Base-by-base conservation (phyloP, 2,888 invertebrate species). In the Sarcophaga caerulescens region DNA sequence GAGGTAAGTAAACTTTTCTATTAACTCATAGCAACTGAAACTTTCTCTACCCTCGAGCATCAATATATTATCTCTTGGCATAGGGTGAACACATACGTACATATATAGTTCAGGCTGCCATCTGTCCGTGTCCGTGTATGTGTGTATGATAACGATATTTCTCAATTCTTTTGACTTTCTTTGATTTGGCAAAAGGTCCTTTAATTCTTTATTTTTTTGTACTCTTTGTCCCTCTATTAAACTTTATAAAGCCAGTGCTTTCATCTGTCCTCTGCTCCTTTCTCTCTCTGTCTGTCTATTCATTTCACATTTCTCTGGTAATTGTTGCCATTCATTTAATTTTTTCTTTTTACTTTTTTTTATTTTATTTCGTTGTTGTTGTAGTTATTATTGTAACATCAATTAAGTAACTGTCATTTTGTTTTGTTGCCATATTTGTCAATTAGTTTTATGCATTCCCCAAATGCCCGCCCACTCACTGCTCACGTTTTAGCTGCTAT, bases 391-490 rank as follows among this genome's bases (percentile, higher is more conserved):
- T 76, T 82, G 78, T 63, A 63, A 69, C 85, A 82, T 85, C 85
- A 85, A 85, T 85, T 85, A 85, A 85, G 66, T 86, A 84, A 78
- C 80, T 86, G 86, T 86, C 86, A 86, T 84, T 83, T 84, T 78
- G 78, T 75, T 86, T 86, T 84, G 81, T 66, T 81, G 83, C 80
- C 83, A 86, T 84, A 86, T 86, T 86, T 83, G 81, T 81, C 83
- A 86, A 86, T 86, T 86, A 78, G 81, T 84, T 86, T 78, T 77
- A 81, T 84, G 63, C 60, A 57, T 35, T 52, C 52, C 52, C 12
- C 17, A 12, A 52, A 17, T 4, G 52, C 4, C 14, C 52, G 12
- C 52, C 52, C 52, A 5, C 17, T 2, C 17, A 52, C 17, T 14
- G 17, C 17, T 17, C 52, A 14, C 17, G 4, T 14, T 52, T 52